Percentiles rank a stretch among this genome's conserved stretches.
These are phyloP conservation scores for Mobula birostris DNA, from an alignment of 2,113 vertebrate species.

Conservation along the genomic window DNA sequence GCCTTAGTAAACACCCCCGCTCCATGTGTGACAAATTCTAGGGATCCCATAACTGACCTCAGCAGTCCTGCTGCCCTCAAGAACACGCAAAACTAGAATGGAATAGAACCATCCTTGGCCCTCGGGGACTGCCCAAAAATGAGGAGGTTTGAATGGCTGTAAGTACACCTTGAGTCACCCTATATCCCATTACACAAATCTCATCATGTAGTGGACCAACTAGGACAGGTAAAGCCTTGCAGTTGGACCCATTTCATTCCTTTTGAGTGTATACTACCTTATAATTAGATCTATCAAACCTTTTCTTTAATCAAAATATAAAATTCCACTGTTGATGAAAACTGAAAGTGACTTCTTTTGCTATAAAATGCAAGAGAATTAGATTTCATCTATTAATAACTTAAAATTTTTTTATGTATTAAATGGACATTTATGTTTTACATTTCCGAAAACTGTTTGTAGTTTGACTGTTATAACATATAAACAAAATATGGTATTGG, in stretches of 20 bases:
- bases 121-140: too few relatives aligned
- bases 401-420: too few relatives aligned
- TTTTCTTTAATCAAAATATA: not conserved
- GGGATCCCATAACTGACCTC: too few relatives aligned
- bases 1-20: too few relatives aligned
- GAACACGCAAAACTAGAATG: too few relatives aligned
- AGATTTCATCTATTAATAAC: not conserved
- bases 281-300: not conserved
- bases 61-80: too few relatives aligned
- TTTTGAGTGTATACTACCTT: not conserved
- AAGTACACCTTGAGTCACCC: not conserved
- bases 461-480: not conserved
- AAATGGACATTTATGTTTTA: not conserved
- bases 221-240: not conserved
- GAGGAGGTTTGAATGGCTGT: not conserved
- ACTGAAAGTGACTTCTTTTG: not conserved
- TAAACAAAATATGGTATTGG: not conserved
- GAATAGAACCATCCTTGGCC: too few relatives aligned
- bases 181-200: not conserved
- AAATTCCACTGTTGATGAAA: not conserved
- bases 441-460: not conserved
- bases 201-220: not conserved
- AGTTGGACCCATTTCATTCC: not conserved
- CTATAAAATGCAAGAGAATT: not conserved
- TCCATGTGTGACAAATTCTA: too few relatives aligned